Conservation (phyloP, 2,113 vertebrate genomes). For the Ailuropoda melanoleuca region DNA sequence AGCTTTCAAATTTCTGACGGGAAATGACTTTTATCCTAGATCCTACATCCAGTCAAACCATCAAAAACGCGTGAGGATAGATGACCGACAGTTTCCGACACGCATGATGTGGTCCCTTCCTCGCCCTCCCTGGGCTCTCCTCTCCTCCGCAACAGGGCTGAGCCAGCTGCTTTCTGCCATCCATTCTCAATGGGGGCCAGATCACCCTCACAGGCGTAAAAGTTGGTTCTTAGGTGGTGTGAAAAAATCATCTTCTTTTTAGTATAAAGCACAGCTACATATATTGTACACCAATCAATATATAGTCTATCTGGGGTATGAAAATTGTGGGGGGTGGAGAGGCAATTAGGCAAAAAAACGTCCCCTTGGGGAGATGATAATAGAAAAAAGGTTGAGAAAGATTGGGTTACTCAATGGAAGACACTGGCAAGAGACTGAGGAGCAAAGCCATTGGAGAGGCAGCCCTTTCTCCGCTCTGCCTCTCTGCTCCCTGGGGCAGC, state of each 20-base stretch:
- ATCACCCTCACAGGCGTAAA: neutral
- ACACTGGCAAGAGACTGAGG: neutral
- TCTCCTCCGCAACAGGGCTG: fast-evolving
- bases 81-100: neutral
- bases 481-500: neutral
- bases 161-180: neutral
- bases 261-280: neutral
- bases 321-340: neutral
- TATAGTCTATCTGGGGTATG: neutral
- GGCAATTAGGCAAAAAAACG: neutral
- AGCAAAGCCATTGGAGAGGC: neutral
- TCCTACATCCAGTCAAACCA: neutral
- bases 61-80: neutral
- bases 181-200: neutral
- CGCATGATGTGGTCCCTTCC: fast-evolving
- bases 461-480: neutral
- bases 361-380: neutral
- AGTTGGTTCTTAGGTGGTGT: neutral
- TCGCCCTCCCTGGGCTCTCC: too few species aligned
- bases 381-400: neutral
- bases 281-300: neutral
- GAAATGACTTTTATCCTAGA: neutral
- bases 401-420: neutral
- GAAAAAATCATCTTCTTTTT: neutral
- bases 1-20: neutral